Conservation (phyloP, 2,888 invertebrate genomes). For the Beris chalybata region DNA sequence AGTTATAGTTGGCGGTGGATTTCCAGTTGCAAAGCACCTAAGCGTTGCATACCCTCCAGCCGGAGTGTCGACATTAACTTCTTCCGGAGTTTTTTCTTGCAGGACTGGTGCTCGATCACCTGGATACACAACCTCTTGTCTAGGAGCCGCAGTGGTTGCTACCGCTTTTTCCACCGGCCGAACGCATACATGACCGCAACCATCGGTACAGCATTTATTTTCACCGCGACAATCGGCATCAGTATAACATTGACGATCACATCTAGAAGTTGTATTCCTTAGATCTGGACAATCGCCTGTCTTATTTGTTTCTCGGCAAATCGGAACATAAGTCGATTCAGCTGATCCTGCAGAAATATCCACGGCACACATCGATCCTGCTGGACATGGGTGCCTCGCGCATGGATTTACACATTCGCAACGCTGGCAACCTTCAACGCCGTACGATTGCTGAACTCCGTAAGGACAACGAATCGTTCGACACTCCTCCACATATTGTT, state of each 20-base stretch:
- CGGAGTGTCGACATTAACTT: constrained; percentile 65
- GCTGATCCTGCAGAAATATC: constrained; percentile 54
- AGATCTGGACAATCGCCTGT: constrained; percentile 67
- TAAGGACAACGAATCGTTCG: constrained; percentile 68
- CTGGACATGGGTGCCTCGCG: constrained; percentile 62
- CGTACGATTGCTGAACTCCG: constrained; percentile 67
- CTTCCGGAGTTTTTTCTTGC: constrained; percentile 58
- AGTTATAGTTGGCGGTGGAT: constrained; percentile 74
- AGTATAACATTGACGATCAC: constrained; percentile 72
- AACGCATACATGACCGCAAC: constrained; percentile 75
- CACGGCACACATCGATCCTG: constrained; percentile 70
- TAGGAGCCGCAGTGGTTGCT: constrained; percentile 54
- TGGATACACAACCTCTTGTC: constrained; percentile 50
- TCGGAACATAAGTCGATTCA: constrained; percentile 48
- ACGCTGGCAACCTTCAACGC: constrained; percentile 65
- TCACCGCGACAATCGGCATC: constrained; percentile 81
- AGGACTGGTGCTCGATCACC: constrained; percentile 51
- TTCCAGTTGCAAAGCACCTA: constrained; percentile 74
- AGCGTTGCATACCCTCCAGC: constrained; percentile 76
- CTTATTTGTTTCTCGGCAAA: constrained; percentile 61
- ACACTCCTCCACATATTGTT: constrained; percentile 65
- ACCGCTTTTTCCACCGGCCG: constrained; percentile 56
- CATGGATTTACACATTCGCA: constrained; percentile 81
- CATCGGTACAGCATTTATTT: constrained; percentile 80
- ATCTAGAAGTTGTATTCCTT: constrained; percentile 58